Evolutionary conservation across 2,888 invertebrate species (phyloP).

Genomic region (Tholera decimalis): DNA sequence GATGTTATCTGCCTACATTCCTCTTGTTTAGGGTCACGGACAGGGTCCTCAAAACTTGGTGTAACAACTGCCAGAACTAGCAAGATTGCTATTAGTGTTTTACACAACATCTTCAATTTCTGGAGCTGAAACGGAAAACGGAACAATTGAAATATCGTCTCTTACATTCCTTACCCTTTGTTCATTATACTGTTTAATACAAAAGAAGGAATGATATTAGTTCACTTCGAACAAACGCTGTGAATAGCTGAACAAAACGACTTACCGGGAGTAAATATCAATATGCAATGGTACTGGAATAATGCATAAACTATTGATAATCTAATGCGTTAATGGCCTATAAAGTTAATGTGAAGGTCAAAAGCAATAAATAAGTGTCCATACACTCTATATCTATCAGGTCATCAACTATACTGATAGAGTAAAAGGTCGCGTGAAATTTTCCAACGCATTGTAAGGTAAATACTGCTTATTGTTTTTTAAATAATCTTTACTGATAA

Average conservation of each 20-base stretch:
- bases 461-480: slow-evolving; percentile 28
- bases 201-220: slow-evolving; percentile 1
- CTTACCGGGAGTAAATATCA: slow-evolving; percentile 55
- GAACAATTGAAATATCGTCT: slow-evolving; percentile 24
- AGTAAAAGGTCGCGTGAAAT: slow-evolving; percentile 53
- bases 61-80: slow-evolving; percentile 48
- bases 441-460: slow-evolving; percentile 45
- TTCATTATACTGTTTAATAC: background rate
- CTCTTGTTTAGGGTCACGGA: slow-evolving; percentile 55
- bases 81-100: slow-evolving; percentile 43
- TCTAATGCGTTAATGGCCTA: slow-evolving; percentile 21
- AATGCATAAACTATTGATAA: slow-evolving; percentile 37
- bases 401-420: slow-evolving; percentile 52
- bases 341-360: slow-evolving; percentile 55
- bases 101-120: slow-evolving; percentile 46
- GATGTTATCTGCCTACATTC: slow-evolving; percentile 71
- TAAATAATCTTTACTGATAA: slow-evolving; percentile 23
- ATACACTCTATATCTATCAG: slow-evolving; percentile 25
- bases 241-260: slow-evolving; percentile 20
- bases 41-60: slow-evolving; percentile 38
- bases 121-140: slow-evolving; percentile 42
- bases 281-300: slow-evolving; percentile 37
- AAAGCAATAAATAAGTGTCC: slow-evolving; percentile 40
- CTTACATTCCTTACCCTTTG: slow-evolving; percentile 6
- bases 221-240: background rate